Percentiles rank a stretch among this genome's conserved stretches.
Conservation (phyloP, 1,140 invertebrate genomes). For the Philaenus spumarius region DNA sequence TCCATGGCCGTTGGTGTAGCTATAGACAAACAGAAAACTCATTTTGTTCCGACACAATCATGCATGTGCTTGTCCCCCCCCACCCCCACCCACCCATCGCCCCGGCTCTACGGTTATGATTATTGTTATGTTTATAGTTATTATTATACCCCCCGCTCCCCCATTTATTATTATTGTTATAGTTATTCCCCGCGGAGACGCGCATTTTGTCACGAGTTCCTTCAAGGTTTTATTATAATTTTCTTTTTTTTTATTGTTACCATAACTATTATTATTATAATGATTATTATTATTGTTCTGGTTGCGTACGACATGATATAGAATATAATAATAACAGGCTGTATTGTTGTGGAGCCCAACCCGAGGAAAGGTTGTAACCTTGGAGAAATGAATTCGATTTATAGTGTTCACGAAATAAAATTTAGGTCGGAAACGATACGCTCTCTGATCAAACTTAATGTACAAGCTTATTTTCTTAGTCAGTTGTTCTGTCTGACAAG, state of each 20-base stretch:
- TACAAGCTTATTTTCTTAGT: too few species aligned
- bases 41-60: neutral
- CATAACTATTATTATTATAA: slow-evolving; percentile 10
- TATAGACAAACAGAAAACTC: neutral
- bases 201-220: slow-evolving; percentile 15
- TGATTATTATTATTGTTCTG: slow-evolving; percentile 15
- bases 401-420: too few species aligned
- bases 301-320: neutral
- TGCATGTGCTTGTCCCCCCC: neutral
- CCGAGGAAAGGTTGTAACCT: too few species aligned
- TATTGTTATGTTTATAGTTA: slow-evolving; percentile 26
- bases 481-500: too few species aligned
- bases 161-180: slow-evolving; percentile 27
- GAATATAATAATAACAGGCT: neutral
- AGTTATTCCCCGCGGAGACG: slow-evolving; percentile 14
- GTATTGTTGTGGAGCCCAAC: neutral
- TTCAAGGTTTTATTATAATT: neutral
- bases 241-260: slow-evolving; percentile 2
- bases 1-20: neutral
- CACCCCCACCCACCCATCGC: neutral
- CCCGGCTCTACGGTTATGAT: slow-evolving; percentile 21
- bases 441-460: too few species aligned
- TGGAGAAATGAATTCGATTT: too few species aligned
- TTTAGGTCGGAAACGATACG: too few species aligned
- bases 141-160: slow-evolving; percentile 20